Percentiles rank a stretch among this genome's conserved stretches.
Conservation (phyloP, 2,113 vertebrate genomes). For the Naja naja region DNA sequence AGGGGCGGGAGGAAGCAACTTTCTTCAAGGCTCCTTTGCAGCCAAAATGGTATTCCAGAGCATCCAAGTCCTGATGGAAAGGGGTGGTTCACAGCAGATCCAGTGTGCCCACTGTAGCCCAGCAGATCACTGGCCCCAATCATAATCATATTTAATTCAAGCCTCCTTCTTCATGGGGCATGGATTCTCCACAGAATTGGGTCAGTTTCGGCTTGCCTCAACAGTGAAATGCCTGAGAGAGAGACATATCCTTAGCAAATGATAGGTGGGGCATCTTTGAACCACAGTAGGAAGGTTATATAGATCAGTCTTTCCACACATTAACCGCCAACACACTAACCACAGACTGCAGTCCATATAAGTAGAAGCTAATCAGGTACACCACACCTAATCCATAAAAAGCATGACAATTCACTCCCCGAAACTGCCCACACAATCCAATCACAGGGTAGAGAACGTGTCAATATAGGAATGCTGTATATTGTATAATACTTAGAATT, state of each 20-base stretch:
- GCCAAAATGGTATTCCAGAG: not conserved
- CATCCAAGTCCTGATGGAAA: not conserved
- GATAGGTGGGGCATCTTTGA: not conserved
- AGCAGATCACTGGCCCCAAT: not conserved
- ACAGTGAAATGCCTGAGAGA: not conserved
- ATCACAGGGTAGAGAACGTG: not conserved
- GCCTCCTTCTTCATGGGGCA: not conserved
- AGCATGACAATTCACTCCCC: not conserved
- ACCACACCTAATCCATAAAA: not conserved
- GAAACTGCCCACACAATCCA: not conserved
- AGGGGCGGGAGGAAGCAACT: not conserved
- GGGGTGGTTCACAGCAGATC: not conserved
- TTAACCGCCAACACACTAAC: not conserved
- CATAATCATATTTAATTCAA: not conserved
- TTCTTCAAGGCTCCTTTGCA: not conserved
- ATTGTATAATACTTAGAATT: not conserved
- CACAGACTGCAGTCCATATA: not conserved
- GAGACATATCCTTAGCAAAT: not conserved
- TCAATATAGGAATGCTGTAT: not conserved
- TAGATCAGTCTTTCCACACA: not conserved
- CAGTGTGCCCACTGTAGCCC: not conserved
- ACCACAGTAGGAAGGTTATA: not conserved
- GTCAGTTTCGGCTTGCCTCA: not conserved
- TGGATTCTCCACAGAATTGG: not conserved
- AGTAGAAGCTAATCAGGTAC: not conserved